Base-by-base conservation (phyloP, 37 sponge, comb jelly and placozoan species). In the Cladorhizidae sp. region DNA sequence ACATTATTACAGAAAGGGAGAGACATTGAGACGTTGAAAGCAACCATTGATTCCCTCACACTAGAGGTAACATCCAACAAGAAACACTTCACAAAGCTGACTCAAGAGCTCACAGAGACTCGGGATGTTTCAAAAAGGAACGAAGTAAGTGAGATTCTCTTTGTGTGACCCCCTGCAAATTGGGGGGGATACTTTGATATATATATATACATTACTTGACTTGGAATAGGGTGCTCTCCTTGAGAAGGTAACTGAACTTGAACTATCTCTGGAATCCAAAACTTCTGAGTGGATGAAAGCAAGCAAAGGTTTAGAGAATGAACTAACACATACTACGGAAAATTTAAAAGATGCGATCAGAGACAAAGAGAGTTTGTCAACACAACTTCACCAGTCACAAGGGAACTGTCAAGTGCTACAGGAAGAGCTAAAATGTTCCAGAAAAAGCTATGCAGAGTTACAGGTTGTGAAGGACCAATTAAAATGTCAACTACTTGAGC, bases 181-280 rank as follows among this genome's bases (percentile, higher is more conserved):
- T n/a, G n/a, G n/a, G n/a, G n/a, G n/a, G n/a, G n/a, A n/a, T n/a
- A n/a, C n/a, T n/a, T n/a, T n/a, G n/a, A n/a, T n/a, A n/a, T n/a
- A n/a, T n/a, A n/a, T n/a, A n/a, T n/a, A n/a, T n/a, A n/a, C n/a
- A n/a, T n/a, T n/a, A n/a, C 9, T 45, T 45, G 49, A 45, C 49
- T 45, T 45, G 8, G n/a, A n/a, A 45, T 45, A 45, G 49, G 49
- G 9, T 45, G 5, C 49, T 45, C 49, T 45, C 12, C 5, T 9
- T 65, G 67, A 2, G 36, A 65, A 65, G 26, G 32, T 65, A 31
- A 31, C 67, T 33, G 33, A 65, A 65, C 36, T 65, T 65, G 36
- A 65, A 65, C 18, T 33, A 32, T 65, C 36, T 32, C 31, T 65
- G 36, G 36, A 28, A 65, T 33, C 36, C 31, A 31, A 5, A 36